Percentiles rank a stretch among this genome's conserved stretches.
phyloP scores from a whole-genome alignment of 2,113 vertebrate genomes.

The Pelecanoides urinatrix region DNA sequence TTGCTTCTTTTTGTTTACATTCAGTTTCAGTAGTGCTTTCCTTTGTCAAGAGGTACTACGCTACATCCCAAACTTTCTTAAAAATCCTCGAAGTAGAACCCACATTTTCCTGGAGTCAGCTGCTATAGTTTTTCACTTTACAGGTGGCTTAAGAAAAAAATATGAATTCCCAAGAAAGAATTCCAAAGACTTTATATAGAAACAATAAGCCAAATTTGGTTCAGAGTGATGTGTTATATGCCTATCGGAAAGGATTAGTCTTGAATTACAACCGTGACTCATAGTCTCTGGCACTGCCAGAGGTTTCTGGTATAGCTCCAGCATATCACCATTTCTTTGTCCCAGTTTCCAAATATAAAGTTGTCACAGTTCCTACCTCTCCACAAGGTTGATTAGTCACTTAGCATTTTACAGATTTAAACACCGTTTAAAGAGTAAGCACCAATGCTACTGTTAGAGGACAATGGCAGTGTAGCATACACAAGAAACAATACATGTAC shows the following conservation, averaged over 20 bases:
- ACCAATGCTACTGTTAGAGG: background rate
- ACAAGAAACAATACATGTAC: accelerated
- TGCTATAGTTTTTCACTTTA: background rate
- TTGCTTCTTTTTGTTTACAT: background rate
- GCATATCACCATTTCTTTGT: background rate
- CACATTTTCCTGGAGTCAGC: background rate
- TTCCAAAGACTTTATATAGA: background rate
- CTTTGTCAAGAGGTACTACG: background rate
- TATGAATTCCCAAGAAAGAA: background rate
- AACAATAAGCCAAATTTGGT: background rate
- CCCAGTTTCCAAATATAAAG: slow-evolving; percentile 55
- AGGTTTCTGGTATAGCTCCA: slow-evolving; percentile 21
- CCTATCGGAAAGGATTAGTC: background rate
- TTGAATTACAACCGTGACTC: background rate
- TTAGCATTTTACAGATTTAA: background rate
- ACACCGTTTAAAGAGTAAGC: background rate
- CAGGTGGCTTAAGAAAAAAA: background rate
- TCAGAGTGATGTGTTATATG: background rate
- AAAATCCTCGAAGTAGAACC: background rate
- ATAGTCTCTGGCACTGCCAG: background rate
- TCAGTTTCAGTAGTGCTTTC: background rate
- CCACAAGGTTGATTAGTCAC: background rate
- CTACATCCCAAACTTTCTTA: background rate
- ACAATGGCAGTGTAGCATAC: background rate
- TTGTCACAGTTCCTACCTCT: background rate